Base-by-base conservation (phyloP, 1,140 invertebrate genomes). In the Drosophila sucinea region DNA sequence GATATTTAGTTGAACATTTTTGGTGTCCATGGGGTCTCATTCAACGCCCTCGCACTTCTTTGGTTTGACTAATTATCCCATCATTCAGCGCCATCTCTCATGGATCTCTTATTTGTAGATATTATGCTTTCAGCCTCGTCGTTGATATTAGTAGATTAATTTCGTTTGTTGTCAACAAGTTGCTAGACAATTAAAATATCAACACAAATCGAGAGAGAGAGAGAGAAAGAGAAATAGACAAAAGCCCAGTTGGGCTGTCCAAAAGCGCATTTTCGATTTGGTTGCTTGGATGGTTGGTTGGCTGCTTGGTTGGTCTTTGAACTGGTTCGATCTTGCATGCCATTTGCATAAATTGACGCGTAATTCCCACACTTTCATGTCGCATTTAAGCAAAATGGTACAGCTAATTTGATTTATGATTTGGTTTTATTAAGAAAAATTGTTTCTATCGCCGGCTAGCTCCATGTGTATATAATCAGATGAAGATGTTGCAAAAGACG, bases 351-450 rank as follows among this genome's bases (percentile, higher is more conserved):
- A 87, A 87, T 83, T 82, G 84, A 70, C 71, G 83, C 75, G 83
- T 75, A 82, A 69, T 87, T 86, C 82, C 82, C 82, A 86, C 82
- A 86, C 82, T 87, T 83, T 79, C 83, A 67, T 87, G 83, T 87
- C 75, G 79, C 71, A 82, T 86, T 86, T 87, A 70, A 54, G 69
- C 76, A 83, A 86, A 86, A 87, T 87, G 76, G 72, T 87, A 82
- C 82, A 70, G 40, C 79, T 79, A 82, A 87, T 86, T 86, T 86
- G 83, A 86, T 86, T 87, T 87, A 86, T 86, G 65, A 35, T 41
- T 47, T 51, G 47, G n/a, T 71, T 82, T 87, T 82, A 87, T 86
- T 77, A 77, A 69, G 64, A 83, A 86, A 85, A 85, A 85, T 77
- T 77, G 64, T 65, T 54, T 55, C 70, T 25, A 69, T 62, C 44